phyloP scores from a whole-genome alignment of 2,888 invertebrate genomes.

The Stenichneumon culpator region DNA sequence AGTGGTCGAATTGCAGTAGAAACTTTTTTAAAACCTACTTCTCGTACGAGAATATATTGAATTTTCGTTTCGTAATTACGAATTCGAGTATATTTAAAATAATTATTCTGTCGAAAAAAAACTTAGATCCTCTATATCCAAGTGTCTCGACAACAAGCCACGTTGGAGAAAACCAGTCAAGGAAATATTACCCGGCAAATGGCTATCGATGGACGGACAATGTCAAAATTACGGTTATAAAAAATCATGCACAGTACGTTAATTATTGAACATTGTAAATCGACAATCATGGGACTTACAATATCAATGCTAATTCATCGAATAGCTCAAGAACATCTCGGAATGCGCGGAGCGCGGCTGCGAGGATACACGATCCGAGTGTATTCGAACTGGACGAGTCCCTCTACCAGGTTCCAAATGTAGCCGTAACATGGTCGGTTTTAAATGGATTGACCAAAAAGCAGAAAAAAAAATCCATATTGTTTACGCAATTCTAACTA shows the following conservation, averaged over 20 bases:
- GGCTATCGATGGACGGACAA: neutral
- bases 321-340: neutral
- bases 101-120: neutral
- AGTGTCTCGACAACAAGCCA: constrained; percentile 35
- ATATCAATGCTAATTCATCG: constrained; percentile 7
- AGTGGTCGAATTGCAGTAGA: constrained; percentile 35
- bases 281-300: neutral
- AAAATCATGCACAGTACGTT: no score
- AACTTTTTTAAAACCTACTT: constrained; percentile 17
- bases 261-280: neutral
- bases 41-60: neutral
- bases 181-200: constrained; percentile 20
- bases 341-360: constrained; percentile 1
- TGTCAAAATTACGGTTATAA: no score
- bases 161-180: neutral
- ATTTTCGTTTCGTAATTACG: no score
- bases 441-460: no score
- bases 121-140: neutral
- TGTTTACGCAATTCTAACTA: no score
- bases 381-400: no score
- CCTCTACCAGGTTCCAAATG: no score
- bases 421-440: no score
- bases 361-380: neutral
- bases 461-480: no score
- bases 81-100: neutral